Evolutionary conservation across 2,797 vertebrate species (phyloP), one percentile per base, ranked within the genome.

Genomic region (Mionectes olivaceus): DNA sequence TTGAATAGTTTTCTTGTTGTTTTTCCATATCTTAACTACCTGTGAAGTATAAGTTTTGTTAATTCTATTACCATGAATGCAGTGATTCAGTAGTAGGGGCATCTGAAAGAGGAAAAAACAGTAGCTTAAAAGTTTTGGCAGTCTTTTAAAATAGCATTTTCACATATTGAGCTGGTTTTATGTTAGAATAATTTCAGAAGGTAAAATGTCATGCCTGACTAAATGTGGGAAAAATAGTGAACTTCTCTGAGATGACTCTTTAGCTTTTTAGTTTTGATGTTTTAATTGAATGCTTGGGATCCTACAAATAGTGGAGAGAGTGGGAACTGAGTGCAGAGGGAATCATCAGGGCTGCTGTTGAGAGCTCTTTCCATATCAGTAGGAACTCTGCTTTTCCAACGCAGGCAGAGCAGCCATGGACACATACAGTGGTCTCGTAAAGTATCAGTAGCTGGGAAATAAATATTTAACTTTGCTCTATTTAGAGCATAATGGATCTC

Each of bases 391-490:
- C 30, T 17, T 50, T 87, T 69, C 83, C 67, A 44, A 9, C 24
- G 19, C 32, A 25, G 7, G 2, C 47, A 70, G 55, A 33, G 61
- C 50, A 76, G 63, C 23, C 61, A 24, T 1, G 5, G 60, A 24
- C 49, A 9, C 52, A 84, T 59, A 19, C 14, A 74, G 3, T 19
- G 27, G 43, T 55, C 55, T 71, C 10, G 13, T 65, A 30, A 85
- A 6, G 0, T 83, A 50, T 30, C 71, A 64, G 41, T 59, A 78
- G 53, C 50, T 89, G 37, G 22, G 47, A 89, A 95, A 96, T 90
- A 80, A 96, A 80, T 94, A 93, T 92, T 95, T 93, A 85, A 92
- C 64, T 77, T 92, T 65, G 49, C 19, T 90, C 39, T 80, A 8
- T 83, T 94, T 89, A 61, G 71, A 73, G 32, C 33, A 39, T 71